Base-by-base conservation (phyloP, 2,888 invertebrate genomes). In the Merodon equestris region DNA sequence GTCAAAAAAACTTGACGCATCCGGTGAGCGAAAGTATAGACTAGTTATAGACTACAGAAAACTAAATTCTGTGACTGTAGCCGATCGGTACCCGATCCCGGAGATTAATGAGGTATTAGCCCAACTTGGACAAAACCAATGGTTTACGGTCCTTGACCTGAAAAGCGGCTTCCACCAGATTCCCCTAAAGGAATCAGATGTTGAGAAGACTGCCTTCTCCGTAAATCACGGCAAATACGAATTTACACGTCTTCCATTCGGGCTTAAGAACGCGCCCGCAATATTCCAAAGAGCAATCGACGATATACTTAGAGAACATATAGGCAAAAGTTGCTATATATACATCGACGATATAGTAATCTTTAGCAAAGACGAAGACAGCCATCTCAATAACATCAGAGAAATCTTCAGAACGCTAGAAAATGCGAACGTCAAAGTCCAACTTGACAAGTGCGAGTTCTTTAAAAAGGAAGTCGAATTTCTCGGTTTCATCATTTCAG, bases 91-190 rank as follows among this genome's bases (percentile, higher is more conserved):
- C 14, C 60, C 47, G 10, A 73, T 58, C 13, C 66, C 58, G 1
- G 64, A 53, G 14, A 60, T 51, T 18, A 47, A 47, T 17, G 60
- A 60, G n/a, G 60, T 48, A 10, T 14, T 60, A 13, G 38, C 48
- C 18, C 38, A 60, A 19, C 18, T 48, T n/a, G 60, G 60, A 9
- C 12, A 48, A 13, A 48, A 60, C 34, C 47, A 60, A 47, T 60
- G 7, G 1, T 58, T 58, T n/a, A 9, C 58, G n/a, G 40, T 60
- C 12, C 14, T 64, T 1, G 64, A 64, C 14, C 48, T 64, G 10
- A 75, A 67, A 51, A 75, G 63, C 17, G 54, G 67, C 1, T 77
- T 81, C 50, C 53, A 58, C 45, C 56, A 60, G 38, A 81, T 81
- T 47, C 48, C 68, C 1, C 47, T 81, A 44, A 17, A 66, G 15